phyloP scores from a whole-genome alignment of 1,140 invertebrate species.

The Diplogasteroides magnus region DNA sequence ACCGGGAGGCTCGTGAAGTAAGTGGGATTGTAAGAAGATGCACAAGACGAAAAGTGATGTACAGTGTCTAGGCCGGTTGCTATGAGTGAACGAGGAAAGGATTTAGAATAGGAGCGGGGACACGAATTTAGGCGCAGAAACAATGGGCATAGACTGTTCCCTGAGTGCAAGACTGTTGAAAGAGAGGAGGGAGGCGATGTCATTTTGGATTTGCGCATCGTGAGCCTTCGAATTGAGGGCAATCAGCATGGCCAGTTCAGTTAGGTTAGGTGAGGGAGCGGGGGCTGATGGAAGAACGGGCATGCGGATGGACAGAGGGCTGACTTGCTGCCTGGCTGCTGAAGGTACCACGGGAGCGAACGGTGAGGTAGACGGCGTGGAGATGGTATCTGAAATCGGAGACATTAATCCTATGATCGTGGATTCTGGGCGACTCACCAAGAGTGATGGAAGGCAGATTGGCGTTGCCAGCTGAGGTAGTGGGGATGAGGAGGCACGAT shows the following conservation, averaged over 20 bases:
- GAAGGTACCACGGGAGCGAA: conserved; percentile 1
- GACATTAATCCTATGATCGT: too few relatives aligned
- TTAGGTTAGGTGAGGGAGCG: background rate
- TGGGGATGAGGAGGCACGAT: too few relatives aligned
- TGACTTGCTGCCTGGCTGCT: conserved; percentile 8
- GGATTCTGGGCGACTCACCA: too few relatives aligned
- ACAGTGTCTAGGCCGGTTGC: too few relatives aligned
- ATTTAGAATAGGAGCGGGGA: background rate
- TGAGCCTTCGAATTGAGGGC: background rate
- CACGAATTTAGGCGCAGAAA: background rate
- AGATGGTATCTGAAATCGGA: background rate
- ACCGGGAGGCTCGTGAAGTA: too few relatives aligned
- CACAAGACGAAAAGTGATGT: too few relatives aligned
- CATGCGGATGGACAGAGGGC: background rate
- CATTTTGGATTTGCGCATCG: background rate
- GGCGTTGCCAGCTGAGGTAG: too few relatives aligned
- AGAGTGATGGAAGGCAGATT: too few relatives aligned
- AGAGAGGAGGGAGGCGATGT: conserved; percentile 7
- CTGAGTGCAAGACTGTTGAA: background rate
- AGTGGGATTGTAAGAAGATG: too few relatives aligned
- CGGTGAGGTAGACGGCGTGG: background rate
- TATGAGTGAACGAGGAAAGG: too few relatives aligned
- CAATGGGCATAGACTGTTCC: background rate
- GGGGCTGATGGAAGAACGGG: background rate
- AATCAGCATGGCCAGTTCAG: conserved; percentile 5